Evolutionary conservation across 2,797 vertebrate species (phyloP).

Genomic region (Microctenopoma stevenorrisi): DNA sequence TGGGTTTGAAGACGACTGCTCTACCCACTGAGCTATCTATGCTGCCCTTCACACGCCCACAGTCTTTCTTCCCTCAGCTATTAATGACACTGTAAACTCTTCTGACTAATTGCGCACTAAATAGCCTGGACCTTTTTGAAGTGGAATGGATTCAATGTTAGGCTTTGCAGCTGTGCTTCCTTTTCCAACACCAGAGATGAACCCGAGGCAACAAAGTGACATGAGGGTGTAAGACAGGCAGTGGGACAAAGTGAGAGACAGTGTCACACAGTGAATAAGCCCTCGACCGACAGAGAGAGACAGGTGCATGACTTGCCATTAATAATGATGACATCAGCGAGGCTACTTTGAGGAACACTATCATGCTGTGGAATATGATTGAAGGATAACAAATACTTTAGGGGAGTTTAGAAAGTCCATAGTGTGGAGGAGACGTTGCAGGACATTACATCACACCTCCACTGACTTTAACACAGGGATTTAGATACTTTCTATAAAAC

Average conservation of each 20-base stretch:
- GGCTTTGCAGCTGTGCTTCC: constrained; percentile 56
- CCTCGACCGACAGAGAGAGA: constrained; percentile 57
- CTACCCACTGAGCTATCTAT: no score
- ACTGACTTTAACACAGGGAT: neutral
- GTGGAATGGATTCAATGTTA: constrained; percentile 3
- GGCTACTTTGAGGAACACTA: constrained; percentile 5
- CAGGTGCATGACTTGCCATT: constrained; percentile 54
- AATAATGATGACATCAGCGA: constrained; percentile 37
- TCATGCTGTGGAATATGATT: constrained; percentile 42
- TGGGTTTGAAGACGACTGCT: no score
- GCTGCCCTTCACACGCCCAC: no score
- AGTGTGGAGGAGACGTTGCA: constrained; percentile 8
- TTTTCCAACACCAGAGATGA: constrained; percentile 43
- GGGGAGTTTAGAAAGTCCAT: constrained; percentile 31
- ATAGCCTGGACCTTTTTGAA: neutral
- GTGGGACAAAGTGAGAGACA: constrained; percentile 56
- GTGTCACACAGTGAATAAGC: constrained; percentile 40
- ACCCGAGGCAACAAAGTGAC: constrained; percentile 63
- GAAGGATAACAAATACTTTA: constrained; percentile 37
- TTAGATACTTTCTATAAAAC: neutral
- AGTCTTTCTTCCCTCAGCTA: neutral
- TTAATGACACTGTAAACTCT: neutral
- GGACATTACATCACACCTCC: constrained; percentile 34
- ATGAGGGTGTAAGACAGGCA: constrained; percentile 43
- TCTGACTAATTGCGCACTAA: constrained; percentile 16